Conservation (phyloP, 2,797 vertebrate genomes). For the Thalassophryne amazonica region DNA sequence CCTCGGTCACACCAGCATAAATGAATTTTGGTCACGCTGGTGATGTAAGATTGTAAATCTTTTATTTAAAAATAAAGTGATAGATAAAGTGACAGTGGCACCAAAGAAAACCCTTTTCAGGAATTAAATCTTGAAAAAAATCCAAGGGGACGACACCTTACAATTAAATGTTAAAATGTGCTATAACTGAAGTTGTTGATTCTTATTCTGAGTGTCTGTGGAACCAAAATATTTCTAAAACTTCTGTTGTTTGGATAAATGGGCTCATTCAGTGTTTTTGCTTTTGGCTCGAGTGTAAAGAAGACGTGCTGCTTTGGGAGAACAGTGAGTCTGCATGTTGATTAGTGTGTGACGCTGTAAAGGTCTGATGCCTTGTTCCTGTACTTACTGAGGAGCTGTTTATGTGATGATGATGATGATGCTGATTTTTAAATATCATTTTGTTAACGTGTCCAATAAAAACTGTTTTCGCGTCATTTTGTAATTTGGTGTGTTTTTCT, state of each 20-base stretch:
- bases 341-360: slow-evolving; percentile 38
- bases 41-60: too few species aligned
- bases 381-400: slow-evolving; percentile 38
- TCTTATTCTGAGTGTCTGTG: neutral
- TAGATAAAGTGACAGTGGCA: too few species aligned
- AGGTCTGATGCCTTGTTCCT: slow-evolving; percentile 34
- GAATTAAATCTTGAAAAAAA: too few species aligned
- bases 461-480: slow-evolving; percentile 45
- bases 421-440: slow-evolving; percentile 41
- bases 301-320: slow-evolving; percentile 7
- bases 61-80: too few species aligned
- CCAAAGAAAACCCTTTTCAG: too few species aligned
- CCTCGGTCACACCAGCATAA: too few species aligned
- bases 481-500: neutral
- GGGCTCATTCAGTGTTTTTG: neutral
- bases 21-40: too few species aligned
- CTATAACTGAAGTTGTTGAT: neutral
- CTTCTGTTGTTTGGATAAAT: neutral
- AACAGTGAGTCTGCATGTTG: slow-evolving; percentile 53
- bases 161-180: too few species aligned
- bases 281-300: neutral
- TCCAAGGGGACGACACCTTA: too few species aligned
- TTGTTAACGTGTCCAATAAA: slow-evolving; percentile 61
- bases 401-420: slow-evolving; percentile 4
- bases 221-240: too few species aligned